Base-by-base conservation (phyloP, 2,113 vertebrate species). In the Collichthys lucidus region DNA sequence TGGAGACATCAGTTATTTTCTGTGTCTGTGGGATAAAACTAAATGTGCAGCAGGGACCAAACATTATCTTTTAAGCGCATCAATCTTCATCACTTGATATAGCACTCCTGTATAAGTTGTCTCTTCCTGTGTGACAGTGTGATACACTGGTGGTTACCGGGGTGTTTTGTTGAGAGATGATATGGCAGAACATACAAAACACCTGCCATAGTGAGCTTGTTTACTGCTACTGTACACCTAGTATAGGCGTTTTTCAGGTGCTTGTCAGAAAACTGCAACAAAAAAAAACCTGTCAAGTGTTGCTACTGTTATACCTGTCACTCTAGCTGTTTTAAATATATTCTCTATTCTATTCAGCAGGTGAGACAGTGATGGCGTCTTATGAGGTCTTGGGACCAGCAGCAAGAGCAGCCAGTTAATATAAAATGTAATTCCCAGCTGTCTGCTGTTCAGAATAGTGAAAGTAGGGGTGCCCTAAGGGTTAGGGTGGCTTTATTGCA, bases 341-440 rank as follows among this genome's bases (percentile, higher is more conserved):
- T 46, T 57, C 8, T 20, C 14, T 10, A 20, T 46, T 57, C 8
- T 57, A 35, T 19, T 44, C 35, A 26, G 53, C 53, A 20, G 16
- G 24, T 59, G 40, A 57, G 55, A 31, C 11, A 26, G 35, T 40
- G 56, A 31, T 44, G 24, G 20, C 5, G 20, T 6, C 12, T 50
- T 17, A 49, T 50, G 29, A 60, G 19, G 69, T 72, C 9, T 26
- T 46, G 16, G 70, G 40, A 26, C 47, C n/a, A 42, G 46, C n/a
- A 40, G 22, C 22, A 42, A 64, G 60, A 63, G 72, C 72, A 15
- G 71, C 19, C 29, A 24, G 9, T 35, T 63, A 42, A 63, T 62
- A 31, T 31, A 57, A 1, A 52, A 29, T 12, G 46, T 60, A 40
- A 64, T 64, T 44, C 44, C 22, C 35, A 29, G 15, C 20, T 74